Evolutionary conservation across 2,888 invertebrate species (phyloP).

Genomic region (Taenaris catops): DNA sequence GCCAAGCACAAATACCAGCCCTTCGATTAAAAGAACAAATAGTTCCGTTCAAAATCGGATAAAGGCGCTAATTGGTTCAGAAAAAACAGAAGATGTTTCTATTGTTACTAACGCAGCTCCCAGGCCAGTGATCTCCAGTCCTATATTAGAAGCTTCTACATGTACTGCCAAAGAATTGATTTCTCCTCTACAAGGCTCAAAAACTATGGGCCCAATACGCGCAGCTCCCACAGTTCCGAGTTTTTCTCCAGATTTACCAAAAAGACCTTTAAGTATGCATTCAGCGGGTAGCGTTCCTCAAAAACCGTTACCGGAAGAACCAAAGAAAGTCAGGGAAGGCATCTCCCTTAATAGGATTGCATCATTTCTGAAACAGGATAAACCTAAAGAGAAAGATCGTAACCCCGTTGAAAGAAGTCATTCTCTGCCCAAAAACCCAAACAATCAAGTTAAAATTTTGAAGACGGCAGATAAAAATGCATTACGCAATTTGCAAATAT

Average conservation of each 20-base stretch:
- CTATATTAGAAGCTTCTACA: slow-evolving; percentile 90
- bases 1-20: slow-evolving; percentile 53
- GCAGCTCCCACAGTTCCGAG: slow-evolving; percentile 78
- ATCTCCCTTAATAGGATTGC: slow-evolving; percentile 86
- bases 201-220: slow-evolving; percentile 80
- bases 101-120: slow-evolving; percentile 81
- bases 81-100: slow-evolving; percentile 55
- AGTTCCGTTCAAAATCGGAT: slow-evolving; percentile 65
- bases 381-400: slow-evolving; percentile 69
- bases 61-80: slow-evolving; percentile 59
- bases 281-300: slow-evolving; percentile 49
- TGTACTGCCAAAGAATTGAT: slow-evolving; percentile 87
- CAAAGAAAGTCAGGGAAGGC: slow-evolving; percentile 77
- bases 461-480: slow-evolving; percentile 86
- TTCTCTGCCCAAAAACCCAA: slow-evolving; percentile 79
- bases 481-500: slow-evolving; percentile 88
- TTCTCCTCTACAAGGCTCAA: slow-evolving; percentile 80
- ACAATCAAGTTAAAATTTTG: slow-evolving; percentile 80
- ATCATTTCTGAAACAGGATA: slow-evolving; percentile 85
- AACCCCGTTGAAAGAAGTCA: slow-evolving; percentile 75
- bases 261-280: slow-evolving; percentile 75
- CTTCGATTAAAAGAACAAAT: slow-evolving; percentile 58
- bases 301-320: slow-evolving; percentile 71
- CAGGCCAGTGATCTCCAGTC: slow-evolving; percentile 89
- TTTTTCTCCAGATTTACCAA: slow-evolving; percentile 52